phyloP scores from a whole-genome alignment of 2,888 invertebrate genomes.

The Abrostola triplasia region DNA sequence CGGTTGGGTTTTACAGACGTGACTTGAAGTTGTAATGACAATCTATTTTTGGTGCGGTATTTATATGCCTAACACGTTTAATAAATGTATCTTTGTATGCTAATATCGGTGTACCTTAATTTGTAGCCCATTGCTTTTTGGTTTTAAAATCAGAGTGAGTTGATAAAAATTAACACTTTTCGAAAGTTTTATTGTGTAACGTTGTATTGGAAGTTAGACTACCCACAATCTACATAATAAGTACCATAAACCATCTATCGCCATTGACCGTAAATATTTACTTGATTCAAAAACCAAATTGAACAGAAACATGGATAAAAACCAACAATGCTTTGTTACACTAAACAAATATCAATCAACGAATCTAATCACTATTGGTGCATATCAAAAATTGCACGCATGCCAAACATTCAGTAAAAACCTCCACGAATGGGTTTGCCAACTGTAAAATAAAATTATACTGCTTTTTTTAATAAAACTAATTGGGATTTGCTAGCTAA shows the following conservation, averaged over 20 bases:
- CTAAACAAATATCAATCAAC: background rate
- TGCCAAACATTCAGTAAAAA: background rate
- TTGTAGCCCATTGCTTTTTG: background rate
- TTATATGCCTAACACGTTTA: conserved; percentile 12
- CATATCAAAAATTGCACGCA: background rate
- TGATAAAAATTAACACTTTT: no score
- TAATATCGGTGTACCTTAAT: background rate
- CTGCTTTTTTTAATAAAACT: background rate
- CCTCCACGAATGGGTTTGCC: background rate
- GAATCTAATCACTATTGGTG: background rate
- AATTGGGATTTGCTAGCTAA: background rate
- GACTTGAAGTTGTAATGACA: background rate
- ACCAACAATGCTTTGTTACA: background rate
- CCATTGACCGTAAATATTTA: no score
- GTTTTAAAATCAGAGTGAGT: background rate
- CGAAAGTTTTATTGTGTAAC: no score
- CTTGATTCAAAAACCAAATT: no score
- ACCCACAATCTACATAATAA: no score
- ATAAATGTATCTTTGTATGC: background rate
- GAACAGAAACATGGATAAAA: background rate
- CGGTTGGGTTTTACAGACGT: conserved; percentile 17
- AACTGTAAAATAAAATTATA: background rate
- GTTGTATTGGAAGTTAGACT: no score
- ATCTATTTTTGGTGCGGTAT: conserved; percentile 1
- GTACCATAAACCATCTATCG: no score